Conservation (phyloP, 2,113 vertebrate genomes). For the Scatophagus argus region DNA sequence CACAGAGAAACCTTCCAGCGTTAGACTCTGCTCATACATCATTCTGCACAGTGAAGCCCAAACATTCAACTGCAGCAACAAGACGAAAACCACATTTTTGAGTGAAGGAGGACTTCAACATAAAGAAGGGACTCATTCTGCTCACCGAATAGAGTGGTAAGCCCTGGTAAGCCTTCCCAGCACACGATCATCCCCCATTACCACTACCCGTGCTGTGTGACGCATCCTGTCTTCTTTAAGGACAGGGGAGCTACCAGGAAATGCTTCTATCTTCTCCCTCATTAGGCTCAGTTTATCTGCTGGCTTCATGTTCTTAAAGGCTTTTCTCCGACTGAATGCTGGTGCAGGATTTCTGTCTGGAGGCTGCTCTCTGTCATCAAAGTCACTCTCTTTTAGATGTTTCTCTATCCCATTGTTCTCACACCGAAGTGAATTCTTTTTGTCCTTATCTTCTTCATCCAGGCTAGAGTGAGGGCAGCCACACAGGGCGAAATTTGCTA, state of each 20-base stretch:
- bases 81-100: no score
- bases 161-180: slow-evolving; percentile 87
- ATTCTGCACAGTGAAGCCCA: no score
- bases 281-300: slow-evolving; percentile 72
- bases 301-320: slow-evolving; percentile 78
- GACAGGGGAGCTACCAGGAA: slow-evolving; percentile 22
- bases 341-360: rapidly evolving
- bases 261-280: slow-evolving; percentile 66
- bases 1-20: no score
- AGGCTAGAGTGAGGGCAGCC: background rate
- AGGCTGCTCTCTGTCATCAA: slow-evolving; percentile 3
- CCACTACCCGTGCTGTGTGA: slow-evolving; percentile 86
- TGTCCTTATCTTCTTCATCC: slow-evolving; percentile 28
- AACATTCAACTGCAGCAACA: no score
- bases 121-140: no score
- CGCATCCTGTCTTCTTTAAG: slow-evolving; percentile 65
- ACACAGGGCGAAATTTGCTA: slow-evolving; percentile 81
- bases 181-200: slow-evolving; percentile 89
- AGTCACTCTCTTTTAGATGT: slow-evolving; percentile 71
- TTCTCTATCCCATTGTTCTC: slow-evolving; percentile 86
- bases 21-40: no score
- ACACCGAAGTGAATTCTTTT: slow-evolving; percentile 80
- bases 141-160: slow-evolving; percentile 85
- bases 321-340: slow-evolving; percentile 73
- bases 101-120: no score